Percentiles rank a stretch among this genome's conserved stretches.
Evolutionary conservation across 2,113 vertebrate genomes (phyloP).

Genomic region (Cryptotis parvus): DNA sequence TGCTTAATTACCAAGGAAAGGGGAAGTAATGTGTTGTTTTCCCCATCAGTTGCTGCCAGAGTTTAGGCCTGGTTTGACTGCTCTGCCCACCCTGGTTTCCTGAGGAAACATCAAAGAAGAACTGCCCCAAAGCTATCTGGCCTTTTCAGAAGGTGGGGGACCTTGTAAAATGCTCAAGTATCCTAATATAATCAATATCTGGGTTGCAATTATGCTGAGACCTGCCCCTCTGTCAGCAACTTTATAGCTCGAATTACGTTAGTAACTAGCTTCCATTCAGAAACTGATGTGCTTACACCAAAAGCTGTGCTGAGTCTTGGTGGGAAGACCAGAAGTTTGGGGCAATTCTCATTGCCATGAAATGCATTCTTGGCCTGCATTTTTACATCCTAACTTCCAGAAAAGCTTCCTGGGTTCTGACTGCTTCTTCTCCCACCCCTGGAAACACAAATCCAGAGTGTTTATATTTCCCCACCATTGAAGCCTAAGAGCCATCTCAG

Average conservation of each 20-base stretch:
- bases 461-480: slow-evolving; percentile 70
- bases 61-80: not conserved
- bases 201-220: not conserved
- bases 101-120: slow-evolving; percentile 53
- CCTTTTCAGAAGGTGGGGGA: not conserved
- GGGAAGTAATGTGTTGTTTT: slow-evolving; percentile 13
- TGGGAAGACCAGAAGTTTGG: not conserved
- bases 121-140: not conserved
- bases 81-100: slow-evolving; percentile 31
- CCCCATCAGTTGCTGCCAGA: not conserved
- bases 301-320: not conserved
- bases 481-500: slow-evolving; percentile 61
- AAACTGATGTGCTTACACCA: slow-evolving; percentile 5
- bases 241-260: not conserved
- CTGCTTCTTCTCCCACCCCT: not conserved
- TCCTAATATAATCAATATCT: slow-evolving; percentile 14
- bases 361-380: not conserved
- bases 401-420: slow-evolving; percentile 33
- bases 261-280: slow-evolving; percentile 34
- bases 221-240: not conserved
- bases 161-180: slow-evolving; percentile 7
- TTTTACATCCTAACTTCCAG: not conserved
- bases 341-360: slow-evolving; percentile 1
- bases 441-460: slow-evolving; percentile 43
- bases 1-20: not conserved